Evolutionary conservation across 1,140 invertebrate genomes (phyloP).

Genomic region (Formica exsecta): DNA sequence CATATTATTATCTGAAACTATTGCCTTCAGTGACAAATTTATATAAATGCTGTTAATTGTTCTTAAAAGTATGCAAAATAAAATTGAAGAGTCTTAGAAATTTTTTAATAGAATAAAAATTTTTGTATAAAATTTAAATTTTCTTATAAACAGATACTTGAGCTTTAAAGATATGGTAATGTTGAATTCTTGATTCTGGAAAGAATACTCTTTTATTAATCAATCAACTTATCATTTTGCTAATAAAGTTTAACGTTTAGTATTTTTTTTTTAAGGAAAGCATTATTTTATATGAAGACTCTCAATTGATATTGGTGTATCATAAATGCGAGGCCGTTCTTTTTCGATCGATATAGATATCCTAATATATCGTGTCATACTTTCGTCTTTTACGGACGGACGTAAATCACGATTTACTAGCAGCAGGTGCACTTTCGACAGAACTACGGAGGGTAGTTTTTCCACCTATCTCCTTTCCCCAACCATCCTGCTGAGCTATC

Average conservation of each 20-base stretch:
- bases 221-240: neutral
- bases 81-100: neutral
- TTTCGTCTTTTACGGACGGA: slow-evolving; percentile 75
- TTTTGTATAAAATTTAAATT: neutral
- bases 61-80: neutral
- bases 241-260: neutral
- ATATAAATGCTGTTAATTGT: neutral
- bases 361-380: slow-evolving; percentile 69
- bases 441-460: slow-evolving; percentile 44
- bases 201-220: neutral
- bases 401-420: slow-evolving; percentile 80
- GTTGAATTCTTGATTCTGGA: neutral
- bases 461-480: slow-evolving; percentile 21
- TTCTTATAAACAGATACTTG: neutral
- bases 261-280: slow-evolving; percentile 12
- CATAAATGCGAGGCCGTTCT: neutral
- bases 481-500: slow-evolving; percentile 29
- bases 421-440: slow-evolving; percentile 58
- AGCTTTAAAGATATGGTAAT: neutral
- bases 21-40: neutral
- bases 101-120: neutral
- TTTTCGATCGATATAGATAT: slow-evolving; percentile 72
- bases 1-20: too few relatives aligned
- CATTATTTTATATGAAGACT: slow-evolving; percentile 25
- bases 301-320: slow-evolving; percentile 26